Percentiles rank a stretch among this genome's conserved stretches.
phyloP scores from a whole-genome alignment of 2,113 vertebrate genomes.

The Thermophis baileyi region DNA sequence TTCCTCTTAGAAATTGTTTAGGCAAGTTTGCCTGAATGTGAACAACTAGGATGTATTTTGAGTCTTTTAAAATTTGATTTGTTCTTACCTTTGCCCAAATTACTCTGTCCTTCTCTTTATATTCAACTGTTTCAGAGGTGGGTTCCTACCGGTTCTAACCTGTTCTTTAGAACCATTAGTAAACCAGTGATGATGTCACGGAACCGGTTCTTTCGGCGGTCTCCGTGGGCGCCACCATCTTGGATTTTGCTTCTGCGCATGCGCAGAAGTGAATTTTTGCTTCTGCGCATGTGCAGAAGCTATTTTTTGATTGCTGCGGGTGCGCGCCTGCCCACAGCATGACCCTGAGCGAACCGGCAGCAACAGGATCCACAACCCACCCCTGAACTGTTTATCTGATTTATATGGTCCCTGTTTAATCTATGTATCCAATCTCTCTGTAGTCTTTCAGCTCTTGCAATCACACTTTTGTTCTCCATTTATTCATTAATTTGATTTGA shows the following conservation, averaged over 20 bases:
- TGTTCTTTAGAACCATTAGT: too few species aligned
- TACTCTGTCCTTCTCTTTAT: neutral
- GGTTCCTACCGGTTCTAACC: too few species aligned
- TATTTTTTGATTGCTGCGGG: too few species aligned
- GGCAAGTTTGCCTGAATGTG: neutral
- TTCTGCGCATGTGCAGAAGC: too few species aligned
- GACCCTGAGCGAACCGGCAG: too few species aligned
- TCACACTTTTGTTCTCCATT: neutral
- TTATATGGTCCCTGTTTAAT: neutral
- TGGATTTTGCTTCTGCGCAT: too few species aligned
- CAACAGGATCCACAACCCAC: too few species aligned
- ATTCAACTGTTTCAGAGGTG: neutral
- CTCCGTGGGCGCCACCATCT: too few species aligned
- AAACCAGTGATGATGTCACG: too few species aligned
- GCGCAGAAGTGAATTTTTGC: too few species aligned
- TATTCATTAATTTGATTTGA: neutral
- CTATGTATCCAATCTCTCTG: neutral
- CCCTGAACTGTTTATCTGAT: neutral
- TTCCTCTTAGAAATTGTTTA: neutral
- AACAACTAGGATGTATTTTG: neutral
- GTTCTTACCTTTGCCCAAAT: neutral
- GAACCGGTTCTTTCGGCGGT: too few species aligned
- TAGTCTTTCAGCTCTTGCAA: neutral
- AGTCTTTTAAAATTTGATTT: neutral
- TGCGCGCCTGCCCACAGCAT: too few species aligned